phyloP scores from a whole-genome alignment of 1,140 invertebrate species.

The Lanistes nyassanus region DNA sequence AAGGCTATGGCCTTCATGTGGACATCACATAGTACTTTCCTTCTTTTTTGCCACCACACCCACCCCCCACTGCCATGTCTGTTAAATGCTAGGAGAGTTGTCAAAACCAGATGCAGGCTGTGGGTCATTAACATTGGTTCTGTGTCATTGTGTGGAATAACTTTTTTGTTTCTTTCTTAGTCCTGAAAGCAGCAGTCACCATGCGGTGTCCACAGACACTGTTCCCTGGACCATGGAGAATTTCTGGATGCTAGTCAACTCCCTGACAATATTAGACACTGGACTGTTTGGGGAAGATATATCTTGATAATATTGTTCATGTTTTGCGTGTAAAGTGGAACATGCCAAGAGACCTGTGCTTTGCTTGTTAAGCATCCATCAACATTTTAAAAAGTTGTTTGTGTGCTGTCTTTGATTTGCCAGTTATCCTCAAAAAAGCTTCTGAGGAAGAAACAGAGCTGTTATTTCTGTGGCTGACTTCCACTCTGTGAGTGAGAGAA shows the following conservation, averaged over 20 bases:
- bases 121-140: too few species aligned
- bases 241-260: slow-evolving; percentile 37
- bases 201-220: slow-evolving; percentile 41
- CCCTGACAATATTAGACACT: slow-evolving; percentile 43
- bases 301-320: neutral
- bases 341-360: too few species aligned
- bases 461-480: neutral
- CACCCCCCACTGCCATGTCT: too few species aligned
- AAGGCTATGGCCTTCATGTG: too few species aligned
- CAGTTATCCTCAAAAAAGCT: neutral
- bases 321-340: too few species aligned
- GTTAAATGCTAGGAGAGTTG: too few species aligned
- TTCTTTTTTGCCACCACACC: too few species aligned
- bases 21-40: too few species aligned
- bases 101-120: too few species aligned
- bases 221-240: slow-evolving; percentile 46
- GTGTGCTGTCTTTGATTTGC: neutral
- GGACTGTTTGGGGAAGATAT: slow-evolving; percentile 41
- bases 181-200: slow-evolving; percentile 52
- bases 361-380: too few species aligned
- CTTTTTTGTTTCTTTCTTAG: slow-evolving; percentile 35
- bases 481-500: neutral
- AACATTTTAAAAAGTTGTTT: neutral
- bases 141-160: too few species aligned
- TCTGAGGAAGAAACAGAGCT: neutral